These are phyloP conservation scores for Carollia perspicillata DNA, from an alignment of 2,113 vertebrate genomes.

Conservation along the genomic window DNA sequence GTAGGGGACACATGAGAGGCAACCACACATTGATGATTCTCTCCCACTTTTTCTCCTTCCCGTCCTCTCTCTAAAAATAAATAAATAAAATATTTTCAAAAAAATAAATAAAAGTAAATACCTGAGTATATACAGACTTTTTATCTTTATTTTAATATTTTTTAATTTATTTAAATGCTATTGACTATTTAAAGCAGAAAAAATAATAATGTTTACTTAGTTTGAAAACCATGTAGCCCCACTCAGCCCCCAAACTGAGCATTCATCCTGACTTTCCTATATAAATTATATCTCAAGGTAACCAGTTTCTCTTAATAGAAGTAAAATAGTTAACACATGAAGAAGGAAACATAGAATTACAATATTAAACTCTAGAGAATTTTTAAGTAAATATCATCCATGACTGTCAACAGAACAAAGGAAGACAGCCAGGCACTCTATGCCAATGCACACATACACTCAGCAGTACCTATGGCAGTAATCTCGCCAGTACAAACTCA, in stretches of 20 bases:
- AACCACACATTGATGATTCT: too few species aligned
- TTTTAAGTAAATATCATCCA: neutral
- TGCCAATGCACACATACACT: neutral
- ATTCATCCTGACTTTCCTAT: neutral
- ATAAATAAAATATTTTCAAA: too few species aligned
- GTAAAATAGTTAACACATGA: neutral
- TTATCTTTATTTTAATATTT: neutral
- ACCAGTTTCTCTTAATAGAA: neutral
- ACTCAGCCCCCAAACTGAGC: neutral
- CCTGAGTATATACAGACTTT: neutral
- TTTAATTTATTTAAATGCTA: neutral
- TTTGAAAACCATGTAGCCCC: neutral
- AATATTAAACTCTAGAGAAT: constrained; percentile 6
- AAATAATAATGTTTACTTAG: neutral
- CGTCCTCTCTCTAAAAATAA: too few species aligned
- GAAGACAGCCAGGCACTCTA: neutral
- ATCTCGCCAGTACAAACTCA: neutral
- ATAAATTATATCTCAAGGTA: neutral
- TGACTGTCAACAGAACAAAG: neutral
- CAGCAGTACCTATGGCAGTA: neutral
- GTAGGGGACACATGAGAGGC: too few species aligned
- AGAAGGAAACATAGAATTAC: neutral
- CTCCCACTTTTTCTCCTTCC: too few species aligned
- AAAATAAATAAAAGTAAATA: neutral
- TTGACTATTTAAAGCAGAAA: neutral